Evolutionary conservation across 1,140 invertebrate genomes (phyloP).

Genomic region (Cydia strobilella): DNA sequence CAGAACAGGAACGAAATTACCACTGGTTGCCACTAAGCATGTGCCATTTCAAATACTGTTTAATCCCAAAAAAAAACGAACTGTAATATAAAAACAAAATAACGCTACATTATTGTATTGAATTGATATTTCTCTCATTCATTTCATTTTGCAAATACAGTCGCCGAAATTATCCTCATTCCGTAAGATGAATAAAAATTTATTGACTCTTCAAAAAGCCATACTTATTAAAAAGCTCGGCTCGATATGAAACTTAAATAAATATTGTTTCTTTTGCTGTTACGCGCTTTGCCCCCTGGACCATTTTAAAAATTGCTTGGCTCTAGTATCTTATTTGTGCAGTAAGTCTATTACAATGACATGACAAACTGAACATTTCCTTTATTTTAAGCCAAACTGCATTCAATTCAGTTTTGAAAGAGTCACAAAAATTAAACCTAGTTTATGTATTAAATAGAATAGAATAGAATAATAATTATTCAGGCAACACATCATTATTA

Average conservation of each 20-base stretch:
- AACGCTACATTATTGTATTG: background rate
- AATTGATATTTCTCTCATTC: background rate
- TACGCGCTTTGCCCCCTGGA: background rate
- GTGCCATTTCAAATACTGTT: too few relatives aligned
- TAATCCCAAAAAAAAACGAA: background rate
- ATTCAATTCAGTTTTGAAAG: too few relatives aligned
- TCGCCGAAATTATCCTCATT: constrained; percentile 6
- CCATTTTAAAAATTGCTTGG: background rate
- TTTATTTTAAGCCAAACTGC: too few relatives aligned
- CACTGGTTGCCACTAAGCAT: too few relatives aligned
- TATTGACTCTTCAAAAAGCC: constrained; percentile 9
- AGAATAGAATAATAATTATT: too few relatives aligned
- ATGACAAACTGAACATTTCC: too few relatives aligned
- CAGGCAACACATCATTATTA: too few relatives aligned
- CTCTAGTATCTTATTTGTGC: background rate
- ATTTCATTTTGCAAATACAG: background rate
- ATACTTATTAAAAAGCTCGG: constrained; percentile 5
- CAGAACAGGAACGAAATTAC: too few relatives aligned
- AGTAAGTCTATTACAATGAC: too few relatives aligned
- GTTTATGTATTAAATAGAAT: too few relatives aligned
- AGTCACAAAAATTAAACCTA: too few relatives aligned
- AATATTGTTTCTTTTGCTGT: constrained; percentile 1
- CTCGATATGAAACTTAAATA: constrained; percentile 4
- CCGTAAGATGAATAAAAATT: constrained; percentile 2
- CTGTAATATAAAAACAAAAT: background rate